phyloP scores from a whole-genome alignment of 92 coral and sea anemone species.

The Porites divaricata region DNA sequence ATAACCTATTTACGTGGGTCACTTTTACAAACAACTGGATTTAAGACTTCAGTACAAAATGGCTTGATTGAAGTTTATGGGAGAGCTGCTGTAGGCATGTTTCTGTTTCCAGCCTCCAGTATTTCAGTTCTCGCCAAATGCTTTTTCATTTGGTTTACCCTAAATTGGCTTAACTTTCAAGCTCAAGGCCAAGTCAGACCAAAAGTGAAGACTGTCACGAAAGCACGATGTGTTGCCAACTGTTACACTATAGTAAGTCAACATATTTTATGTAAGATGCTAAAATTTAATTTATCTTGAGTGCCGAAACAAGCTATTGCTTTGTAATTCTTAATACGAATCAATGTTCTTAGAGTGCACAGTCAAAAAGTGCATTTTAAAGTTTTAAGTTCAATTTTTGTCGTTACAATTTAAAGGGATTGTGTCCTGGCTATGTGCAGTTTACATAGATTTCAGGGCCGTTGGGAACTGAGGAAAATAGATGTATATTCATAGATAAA shows the following conservation, averaged over 20 bases:
- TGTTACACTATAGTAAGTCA: conserved; percentile 59
- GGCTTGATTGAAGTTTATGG: background rate
- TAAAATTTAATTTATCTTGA: too few species aligned
- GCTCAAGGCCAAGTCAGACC: background rate
- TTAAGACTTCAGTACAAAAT: too few species aligned
- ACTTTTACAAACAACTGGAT: background rate
- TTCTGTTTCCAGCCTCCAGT: background rate
- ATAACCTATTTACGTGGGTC: background rate
- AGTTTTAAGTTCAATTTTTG: too few species aligned
- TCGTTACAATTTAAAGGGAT: too few species aligned
- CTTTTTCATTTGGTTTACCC: background rate
- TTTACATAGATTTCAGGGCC: too few species aligned
- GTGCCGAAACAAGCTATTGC: too few species aligned
- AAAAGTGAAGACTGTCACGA: background rate
- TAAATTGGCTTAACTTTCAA: background rate
- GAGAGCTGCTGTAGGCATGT: background rate
- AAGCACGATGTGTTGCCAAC: conserved; percentile 66
- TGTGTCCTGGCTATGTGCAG: too few species aligned
- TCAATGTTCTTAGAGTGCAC: too few species aligned
- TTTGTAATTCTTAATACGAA: too few species aligned
- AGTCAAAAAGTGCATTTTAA: too few species aligned
- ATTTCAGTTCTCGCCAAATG: background rate
- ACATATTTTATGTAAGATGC: background rate
- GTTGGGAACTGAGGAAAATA: too few species aligned
- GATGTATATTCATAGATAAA: too few species aligned